Percentiles rank a stretch among this genome's conserved stretches.
Conservation (phyloP, 92 coral and sea anemone species). For the Heteractis magnifica region DNA sequence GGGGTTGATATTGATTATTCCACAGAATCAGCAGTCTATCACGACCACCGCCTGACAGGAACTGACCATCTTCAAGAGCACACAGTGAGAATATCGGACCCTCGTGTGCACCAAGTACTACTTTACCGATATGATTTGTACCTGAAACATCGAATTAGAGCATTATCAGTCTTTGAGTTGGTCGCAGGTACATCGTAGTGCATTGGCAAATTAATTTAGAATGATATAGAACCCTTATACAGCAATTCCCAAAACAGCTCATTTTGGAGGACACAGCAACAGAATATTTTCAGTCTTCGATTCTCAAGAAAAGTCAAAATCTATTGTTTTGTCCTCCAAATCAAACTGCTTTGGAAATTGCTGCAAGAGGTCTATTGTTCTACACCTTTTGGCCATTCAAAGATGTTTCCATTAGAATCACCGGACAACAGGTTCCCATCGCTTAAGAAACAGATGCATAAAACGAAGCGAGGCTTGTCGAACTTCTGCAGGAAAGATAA, state of each 20-base stretch:
- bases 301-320: too few species aligned
- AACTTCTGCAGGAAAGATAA: conserved; percentile 41
- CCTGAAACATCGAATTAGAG: conserved; percentile 13
- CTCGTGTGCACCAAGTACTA: conserved; percentile 65
- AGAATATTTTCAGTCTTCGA: too few species aligned
- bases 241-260: too few species aligned
- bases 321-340: too few species aligned
- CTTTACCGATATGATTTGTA: conserved; percentile 63
- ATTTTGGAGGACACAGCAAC: too few species aligned
- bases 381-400: conserved; percentile 71
- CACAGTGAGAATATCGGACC: conserved; percentile 63
- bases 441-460: conserved; percentile 59
- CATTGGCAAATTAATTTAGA: too few species aligned
- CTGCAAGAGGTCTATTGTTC: too few species aligned
- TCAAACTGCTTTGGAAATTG: too few species aligned
- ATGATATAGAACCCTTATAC: too few species aligned
- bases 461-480: conserved; percentile 73
- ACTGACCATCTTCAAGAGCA: conserved; percentile 50
- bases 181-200: too few species aligned
- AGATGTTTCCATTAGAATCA: conserved; percentile 75
- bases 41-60: conserved; percentile 75
- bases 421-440: conserved; percentile 70
- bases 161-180: background rate
- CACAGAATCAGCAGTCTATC: conserved; percentile 66
- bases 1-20: conserved; percentile 57